These are phyloP conservation scores for Pangasius krempfi DNA, from an alignment of 2,797 vertebrate genomes.

Conservation along the genomic window DNA sequence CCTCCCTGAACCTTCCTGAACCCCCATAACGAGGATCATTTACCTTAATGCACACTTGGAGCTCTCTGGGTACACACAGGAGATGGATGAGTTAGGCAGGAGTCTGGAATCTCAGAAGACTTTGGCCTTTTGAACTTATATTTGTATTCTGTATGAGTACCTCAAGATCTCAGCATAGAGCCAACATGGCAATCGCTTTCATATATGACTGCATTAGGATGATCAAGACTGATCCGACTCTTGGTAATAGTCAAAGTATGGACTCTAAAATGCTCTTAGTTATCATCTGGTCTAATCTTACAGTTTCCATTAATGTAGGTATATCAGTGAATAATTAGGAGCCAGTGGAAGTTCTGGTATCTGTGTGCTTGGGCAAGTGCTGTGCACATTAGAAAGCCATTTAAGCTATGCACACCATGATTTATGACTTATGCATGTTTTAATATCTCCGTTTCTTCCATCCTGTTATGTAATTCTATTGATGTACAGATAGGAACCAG, in stretches of 20 bases:
- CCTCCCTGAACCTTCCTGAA: slow-evolving; percentile 36
- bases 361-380: slow-evolving; percentile 24
- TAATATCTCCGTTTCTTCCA: slow-evolving; percentile 25
- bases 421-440: slow-evolving; percentile 50
- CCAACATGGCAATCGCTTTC: neutral
- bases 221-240: slow-evolving; percentile 7
- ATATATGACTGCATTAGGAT: slow-evolving; percentile 5
- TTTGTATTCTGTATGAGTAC: neutral
- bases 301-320: slow-evolving; percentile 49
- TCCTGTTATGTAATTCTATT: slow-evolving; percentile 38
- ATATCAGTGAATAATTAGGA: slow-evolving; percentile 56
- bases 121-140: neutral
- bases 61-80: slow-evolving; percentile 31
- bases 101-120: slow-evolving; percentile 13
- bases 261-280: slow-evolving; percentile 38
- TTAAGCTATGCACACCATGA: slow-evolving; percentile 25
- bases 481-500: slow-evolving; percentile 8
- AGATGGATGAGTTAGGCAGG: slow-evolving; percentile 34
- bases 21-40: slow-evolving; percentile 42
- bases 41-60: slow-evolving; percentile 47
- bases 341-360: slow-evolving; percentile 39
- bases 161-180: neutral
- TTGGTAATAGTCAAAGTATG: slow-evolving; percentile 28
- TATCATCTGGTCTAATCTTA: slow-evolving; percentile 40
- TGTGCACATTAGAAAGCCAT: slow-evolving; percentile 47